Evolutionary conservation across 2,113 vertebrate genomes (phyloP), one percentile per base, ranked within the genome.

Genomic region (Patagioenas fasciata): DNA sequence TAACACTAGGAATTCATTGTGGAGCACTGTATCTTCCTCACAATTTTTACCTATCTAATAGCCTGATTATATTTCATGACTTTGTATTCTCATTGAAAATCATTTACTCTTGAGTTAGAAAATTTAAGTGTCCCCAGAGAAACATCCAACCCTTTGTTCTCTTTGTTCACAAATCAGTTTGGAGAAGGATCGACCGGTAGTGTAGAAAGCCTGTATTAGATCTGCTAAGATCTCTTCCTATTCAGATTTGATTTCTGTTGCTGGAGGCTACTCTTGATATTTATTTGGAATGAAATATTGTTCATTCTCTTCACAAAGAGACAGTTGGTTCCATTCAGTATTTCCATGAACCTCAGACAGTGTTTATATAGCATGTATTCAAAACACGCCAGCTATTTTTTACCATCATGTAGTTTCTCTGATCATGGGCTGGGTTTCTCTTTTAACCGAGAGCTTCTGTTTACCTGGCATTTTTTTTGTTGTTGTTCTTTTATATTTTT

Each of bases 101-200:
- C 80, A 96, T 96, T 96, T 87, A 91, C 91, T 97, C 95, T 92
- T 81, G 44, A 93, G 75, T 96, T 95, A 93, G 88, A 97, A 97
- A 97, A 96, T 84, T 75, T 28, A 56, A 89, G n/a, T 91, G 75
- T 94, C 96, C 85, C 78, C 18, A 61, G 96, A 96, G 95, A 87
- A 95, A 82, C 73, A 90, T 80, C 67, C 92, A 93, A 40, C 72
- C 93, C 93, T 97, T 97, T 97, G 94, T 97, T 96, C 95, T 96
- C 88, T 95, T 95, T 97, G 93, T 96, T 96, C 95, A 65, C 90
- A 89, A 96, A 96, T 97, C 75, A 95, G 71, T 96, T 97, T 95
- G 96, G 71, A 84, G 97, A 95, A 95, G 91, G 94, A 97, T 88
- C 78, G 47, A 89, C 85, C 6, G 16, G 80, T 66, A 88, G 87